A percentile compares a stretch with the other conserved stretches of the same genome.
phyloP scores from a whole-genome alignment of 2,797 vertebrate genomes.

The Kryptopterus vitreolus region DNA sequence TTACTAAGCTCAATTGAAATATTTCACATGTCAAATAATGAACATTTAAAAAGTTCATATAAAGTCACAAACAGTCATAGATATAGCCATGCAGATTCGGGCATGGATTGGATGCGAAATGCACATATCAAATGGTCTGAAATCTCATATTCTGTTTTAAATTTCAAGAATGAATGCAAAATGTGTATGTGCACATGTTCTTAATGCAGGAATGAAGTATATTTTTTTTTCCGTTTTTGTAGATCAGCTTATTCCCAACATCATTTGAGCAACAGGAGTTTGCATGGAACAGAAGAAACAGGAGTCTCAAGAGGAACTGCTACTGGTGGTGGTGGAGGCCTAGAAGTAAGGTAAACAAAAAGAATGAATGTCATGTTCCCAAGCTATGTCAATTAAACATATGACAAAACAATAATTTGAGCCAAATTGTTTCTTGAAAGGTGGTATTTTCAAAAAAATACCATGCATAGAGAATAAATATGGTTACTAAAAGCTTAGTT shows the following conservation, averaged over 20 bases:
- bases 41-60: constrained; percentile 14
- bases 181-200: no score
- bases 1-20: neutral
- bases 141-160: neutral
- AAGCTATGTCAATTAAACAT: constrained; percentile 63
- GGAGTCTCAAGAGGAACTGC: constrained; percentile 69
- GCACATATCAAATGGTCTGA: neutral
- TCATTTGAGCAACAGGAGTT: constrained; percentile 43
- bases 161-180: neutral
- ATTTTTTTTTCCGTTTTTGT: constrained; percentile 48
- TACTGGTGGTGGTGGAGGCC: constrained; percentile 72
- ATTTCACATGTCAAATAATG: neutral
- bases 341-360: constrained; percentile 59
- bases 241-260: constrained; percentile 40
- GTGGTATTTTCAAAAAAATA: constrained; percentile 64
- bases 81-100: constrained; percentile 69
- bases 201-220: neutral
- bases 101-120: constrained; percentile 61
- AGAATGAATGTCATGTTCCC: constrained; percentile 59
- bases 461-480: constrained; percentile 66
- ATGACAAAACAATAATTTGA: constrained; percentile 64
- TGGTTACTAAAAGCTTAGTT: constrained; percentile 56
- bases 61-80: constrained; percentile 22
- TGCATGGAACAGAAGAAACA: neutral
- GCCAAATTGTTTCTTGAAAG: constrained; percentile 57